Evolutionary conservation across 2,888 invertebrate species (phyloP).

Genomic region (Apotomis turbidana): DNA sequence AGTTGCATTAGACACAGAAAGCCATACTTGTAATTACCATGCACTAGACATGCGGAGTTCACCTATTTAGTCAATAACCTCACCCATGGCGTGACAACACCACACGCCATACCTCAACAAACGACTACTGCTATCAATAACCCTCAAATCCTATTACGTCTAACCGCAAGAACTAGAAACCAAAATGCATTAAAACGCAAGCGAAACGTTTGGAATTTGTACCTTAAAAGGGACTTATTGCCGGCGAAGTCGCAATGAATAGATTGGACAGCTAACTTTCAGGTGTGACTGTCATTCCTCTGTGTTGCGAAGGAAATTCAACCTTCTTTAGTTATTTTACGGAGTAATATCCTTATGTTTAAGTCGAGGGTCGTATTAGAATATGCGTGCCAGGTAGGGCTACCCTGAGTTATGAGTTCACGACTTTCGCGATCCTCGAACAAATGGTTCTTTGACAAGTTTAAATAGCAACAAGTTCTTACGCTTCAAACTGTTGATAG

Average conservation of each 20-base stretch:
- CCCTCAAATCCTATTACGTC: conserved; percentile 11
- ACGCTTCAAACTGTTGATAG: neutral
- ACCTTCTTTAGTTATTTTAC: neutral
- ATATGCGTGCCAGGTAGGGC: conserved; percentile 21
- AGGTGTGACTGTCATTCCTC: neutral
- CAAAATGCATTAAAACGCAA: neutral
- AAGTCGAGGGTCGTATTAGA: no score
- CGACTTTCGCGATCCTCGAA: conserved; percentile 7
- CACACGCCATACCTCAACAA: neutral
- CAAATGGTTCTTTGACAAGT: conserved; percentile 18
- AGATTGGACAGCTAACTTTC: neutral
- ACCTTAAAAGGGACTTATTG: neutral
- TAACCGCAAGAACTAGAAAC: neutral
- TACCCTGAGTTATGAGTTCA: conserved; percentile 15
- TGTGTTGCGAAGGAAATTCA: neutral
- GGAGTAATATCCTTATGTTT: no score
- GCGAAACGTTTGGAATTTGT: neutral
- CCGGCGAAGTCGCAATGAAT: neutral
- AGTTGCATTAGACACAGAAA: neutral
- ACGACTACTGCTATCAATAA: conserved; percentile 12
- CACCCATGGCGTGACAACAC: conserved; percentile 8
- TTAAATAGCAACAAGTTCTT: conserved; percentile 18
- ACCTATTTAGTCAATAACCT: conserved; percentile 4
- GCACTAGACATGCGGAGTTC: neutral
- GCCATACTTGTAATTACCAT: neutral